Conservation (phyloP, 2,888 invertebrate genomes). For the Sminthurides aquaticus region DNA sequence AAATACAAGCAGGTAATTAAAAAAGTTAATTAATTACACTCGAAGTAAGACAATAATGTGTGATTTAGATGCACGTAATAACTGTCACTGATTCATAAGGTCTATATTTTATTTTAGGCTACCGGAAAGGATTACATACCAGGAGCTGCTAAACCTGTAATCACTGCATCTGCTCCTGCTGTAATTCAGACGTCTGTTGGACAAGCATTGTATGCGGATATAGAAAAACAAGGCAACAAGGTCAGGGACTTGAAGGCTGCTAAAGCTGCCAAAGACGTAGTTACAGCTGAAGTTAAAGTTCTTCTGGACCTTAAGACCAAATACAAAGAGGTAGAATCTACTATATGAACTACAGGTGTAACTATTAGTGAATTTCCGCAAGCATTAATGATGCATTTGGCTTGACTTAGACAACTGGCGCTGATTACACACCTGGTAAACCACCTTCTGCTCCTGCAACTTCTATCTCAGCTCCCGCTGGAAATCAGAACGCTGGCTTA, state of each 20-base stretch:
- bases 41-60: no score
- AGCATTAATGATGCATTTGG: not conserved
- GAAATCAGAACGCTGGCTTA: not conserved
- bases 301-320: conserved; percentile 21
- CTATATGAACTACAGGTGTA: no score
- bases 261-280: conserved; percentile 49
- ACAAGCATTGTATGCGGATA: conserved; percentile 19
- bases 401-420: not conserved
- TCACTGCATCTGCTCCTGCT: no score
- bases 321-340: conserved; percentile 19
- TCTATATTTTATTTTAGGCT: no score
- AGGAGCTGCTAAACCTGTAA: no score
- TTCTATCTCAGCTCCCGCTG: not conserved
- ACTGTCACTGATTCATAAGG: no score
- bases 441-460: not conserved
- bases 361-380: no score
- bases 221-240: conserved; percentile 55
- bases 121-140: no score
- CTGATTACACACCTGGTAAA: not conserved
- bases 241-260: conserved; percentile 61
- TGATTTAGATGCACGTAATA: no score
- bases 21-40: no score
- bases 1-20: no score
- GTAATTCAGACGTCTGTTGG: no score
- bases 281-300: conserved; percentile 51